Evolutionary conservation across 2,888 invertebrate genomes (phyloP), one percentile per base, ranked within the genome.

Genomic region (Agrotis exclamationis): DNA sequence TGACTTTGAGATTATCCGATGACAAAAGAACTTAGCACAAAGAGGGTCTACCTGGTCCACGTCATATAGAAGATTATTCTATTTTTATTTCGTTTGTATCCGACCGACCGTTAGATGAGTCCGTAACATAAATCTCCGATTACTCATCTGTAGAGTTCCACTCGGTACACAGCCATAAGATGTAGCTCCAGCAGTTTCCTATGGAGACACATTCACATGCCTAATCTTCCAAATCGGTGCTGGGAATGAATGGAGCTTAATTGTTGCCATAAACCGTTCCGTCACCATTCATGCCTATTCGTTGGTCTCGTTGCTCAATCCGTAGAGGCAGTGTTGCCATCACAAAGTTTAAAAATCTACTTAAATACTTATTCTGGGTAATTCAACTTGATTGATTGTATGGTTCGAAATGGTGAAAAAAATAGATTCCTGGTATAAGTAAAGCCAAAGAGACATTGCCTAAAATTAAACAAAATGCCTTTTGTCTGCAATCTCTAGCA

Each of bases 281-380:
- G 47, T 64, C 50, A 20, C 64, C 69, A 70, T 65, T 59, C 68
- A 53, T 18, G 66, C 39, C 33, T 64, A 62, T 58, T 73, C 63
- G 53, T 63, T 63, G 68, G 72, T 80, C 85, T 81, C 79, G 82
- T 85, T 83, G 82, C 84, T 86, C 81, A 39, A 39, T 39, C 39
- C 11, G 39, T 39, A n/a, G 44, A 39, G 20, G 39, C n/a, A 58
- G 58, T 66, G 45, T 22, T 47, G 28, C 33, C 48, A 50, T 44
- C 22, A 4, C n/a, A 39, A 20, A 45, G 18, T 47, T 57, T 51
- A 0, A 50, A 56, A 39, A 39, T 33, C 0, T 39, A 39, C 39
- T 39, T 9, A 39, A 11, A 39, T 33, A 39, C 39, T 33, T 33
- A 33, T 7, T 33, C 6, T 33, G 28, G 28, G 28, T 33, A 6